phyloP scores from a whole-genome alignment of 2,888 invertebrate species.

The Drosophila suboccidentalis region DNA sequence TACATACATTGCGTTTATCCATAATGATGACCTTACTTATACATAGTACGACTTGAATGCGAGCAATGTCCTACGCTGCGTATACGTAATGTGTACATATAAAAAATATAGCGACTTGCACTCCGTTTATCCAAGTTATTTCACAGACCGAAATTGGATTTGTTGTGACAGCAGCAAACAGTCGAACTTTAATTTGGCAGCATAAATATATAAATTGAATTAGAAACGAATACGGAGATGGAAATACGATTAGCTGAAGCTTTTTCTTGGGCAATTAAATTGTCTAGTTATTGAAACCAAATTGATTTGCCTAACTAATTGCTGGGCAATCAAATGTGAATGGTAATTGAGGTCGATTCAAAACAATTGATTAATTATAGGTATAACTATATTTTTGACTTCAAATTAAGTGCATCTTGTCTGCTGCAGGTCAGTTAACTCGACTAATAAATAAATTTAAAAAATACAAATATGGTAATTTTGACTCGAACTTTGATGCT shows the following conservation, averaged over 20 bases:
- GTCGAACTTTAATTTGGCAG: slow-evolving; percentile 29
- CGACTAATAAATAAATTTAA: too few relatives aligned
- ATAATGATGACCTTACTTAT: slow-evolving; percentile 80
- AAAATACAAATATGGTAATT: too few relatives aligned
- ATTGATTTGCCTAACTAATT: slow-evolving; percentile 15
- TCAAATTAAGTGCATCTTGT: too few relatives aligned
- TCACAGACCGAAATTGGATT: slow-evolving; percentile 44
- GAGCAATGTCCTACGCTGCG: slow-evolving; percentile 51
- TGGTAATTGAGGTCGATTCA: slow-evolving; percentile 6
- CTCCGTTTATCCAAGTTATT: slow-evolving; percentile 1
- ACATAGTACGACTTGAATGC: slow-evolving; percentile 51
- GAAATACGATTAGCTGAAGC: not conserved
- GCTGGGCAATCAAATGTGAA: slow-evolving; percentile 19
- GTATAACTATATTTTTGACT: too few relatives aligned
- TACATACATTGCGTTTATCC: slow-evolving; percentile 76
- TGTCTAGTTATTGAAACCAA: slow-evolving; percentile 2
- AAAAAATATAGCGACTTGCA: slow-evolving; percentile 12
- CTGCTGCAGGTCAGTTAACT: too few relatives aligned
- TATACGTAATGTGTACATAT: slow-evolving; percentile 62
- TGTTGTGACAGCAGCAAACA: slow-evolving; percentile 7
- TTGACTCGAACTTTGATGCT: too few relatives aligned
- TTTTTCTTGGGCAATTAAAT: slow-evolving; percentile 1
- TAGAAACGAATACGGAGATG: not conserved
- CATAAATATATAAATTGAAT: not conserved
- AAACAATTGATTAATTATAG: not conserved